These are phyloP conservation scores for Psix sp. DNA, from an alignment of 1,140 invertebrate genomes.

Conservation along the genomic window DNA sequence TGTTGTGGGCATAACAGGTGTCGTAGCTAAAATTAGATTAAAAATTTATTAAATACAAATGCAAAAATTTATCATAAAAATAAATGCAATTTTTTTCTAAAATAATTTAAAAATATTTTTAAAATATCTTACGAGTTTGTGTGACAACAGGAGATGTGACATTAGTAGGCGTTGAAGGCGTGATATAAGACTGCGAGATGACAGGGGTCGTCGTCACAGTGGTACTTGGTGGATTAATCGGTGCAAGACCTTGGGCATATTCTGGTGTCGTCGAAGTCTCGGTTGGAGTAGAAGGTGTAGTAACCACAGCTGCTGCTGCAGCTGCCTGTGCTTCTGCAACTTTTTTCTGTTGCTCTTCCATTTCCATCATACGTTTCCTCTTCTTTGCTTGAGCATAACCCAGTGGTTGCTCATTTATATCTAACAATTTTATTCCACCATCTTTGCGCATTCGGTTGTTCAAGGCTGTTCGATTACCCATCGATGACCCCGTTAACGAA, in stretches of 20 bases:
- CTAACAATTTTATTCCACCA: conserved; percentile 92
- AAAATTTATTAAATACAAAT: conserved; percentile 17
- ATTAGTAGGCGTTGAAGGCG: conserved; percentile 65
- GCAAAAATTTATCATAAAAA: not conserved
- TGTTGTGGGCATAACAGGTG: conserved; percentile 66
- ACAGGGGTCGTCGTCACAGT: conserved; percentile 57
- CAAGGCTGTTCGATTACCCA: conserved; percentile 75
- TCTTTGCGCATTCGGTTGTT: conserved; percentile 83
- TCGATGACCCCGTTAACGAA: conserved; percentile 78
- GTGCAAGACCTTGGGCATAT: conserved; percentile 68
- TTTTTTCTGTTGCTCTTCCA: conserved; percentile 87
- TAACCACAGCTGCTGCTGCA: conserved; percentile 72
- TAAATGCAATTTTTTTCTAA: no score
- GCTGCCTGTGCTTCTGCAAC: conserved; percentile 80
- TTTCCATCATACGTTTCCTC: conserved; percentile 81
- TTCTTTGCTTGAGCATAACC: conserved; percentile 81
- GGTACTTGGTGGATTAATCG: conserved; percentile 72
- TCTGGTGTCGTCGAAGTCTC: conserved; percentile 80
- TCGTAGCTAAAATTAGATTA: conserved; percentile 63
- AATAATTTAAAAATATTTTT: not conserved
- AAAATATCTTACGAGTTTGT: conserved; percentile 63
- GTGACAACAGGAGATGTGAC: conserved; percentile 58
- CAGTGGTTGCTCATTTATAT: conserved; percentile 94
- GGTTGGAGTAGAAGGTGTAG: conserved; percentile 73
- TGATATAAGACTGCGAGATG: conserved; percentile 64